phyloP scores from a whole-genome alignment of 2,797 vertebrate species.

The Anolis apletophallus region DNA sequence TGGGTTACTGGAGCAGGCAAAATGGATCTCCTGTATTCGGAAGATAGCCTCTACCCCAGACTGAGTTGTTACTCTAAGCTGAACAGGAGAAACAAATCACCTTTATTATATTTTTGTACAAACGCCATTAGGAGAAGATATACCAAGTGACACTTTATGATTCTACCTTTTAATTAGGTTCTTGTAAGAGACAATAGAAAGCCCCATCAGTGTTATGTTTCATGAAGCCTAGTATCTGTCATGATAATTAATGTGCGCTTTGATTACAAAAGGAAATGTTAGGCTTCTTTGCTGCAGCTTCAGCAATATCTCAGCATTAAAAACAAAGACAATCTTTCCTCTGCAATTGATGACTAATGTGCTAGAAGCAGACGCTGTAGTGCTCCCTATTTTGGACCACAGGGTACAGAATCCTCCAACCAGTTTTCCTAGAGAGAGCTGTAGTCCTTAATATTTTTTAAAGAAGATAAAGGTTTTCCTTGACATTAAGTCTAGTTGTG shows the following conservation, averaged over 20 bases:
- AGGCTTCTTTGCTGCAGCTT: constrained; percentile 20
- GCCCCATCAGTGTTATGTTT: background rate
- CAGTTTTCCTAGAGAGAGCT: no score
- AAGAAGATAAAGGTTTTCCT: no score
- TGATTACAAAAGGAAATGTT: constrained; percentile 30
- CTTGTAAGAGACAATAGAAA: constrained; percentile 42
- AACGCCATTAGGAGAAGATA: constrained; percentile 46
- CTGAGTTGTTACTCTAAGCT: background rate
- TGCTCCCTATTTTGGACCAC: background rate
- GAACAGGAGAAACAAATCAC: constrained; percentile 18
- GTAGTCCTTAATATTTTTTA: no score
- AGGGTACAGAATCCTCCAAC: background rate
- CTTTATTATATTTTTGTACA: constrained; percentile 48
- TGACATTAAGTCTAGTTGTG: no score
- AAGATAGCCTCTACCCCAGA: constrained; percentile 9
- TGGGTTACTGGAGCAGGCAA: constrained; percentile 38
- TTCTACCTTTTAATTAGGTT: constrained; percentile 32
- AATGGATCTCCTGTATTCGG: constrained; percentile 1
- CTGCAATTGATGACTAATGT: background rate
- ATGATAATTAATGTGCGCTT: constrained; percentile 15
- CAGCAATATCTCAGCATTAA: background rate
- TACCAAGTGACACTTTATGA: constrained; percentile 31
- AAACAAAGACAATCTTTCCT: background rate
- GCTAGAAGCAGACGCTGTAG: background rate
- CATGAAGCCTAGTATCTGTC: background rate